Evolutionary conservation across 2,797 vertebrate genomes (phyloP).

Genomic region (Lacerta agilis): DNA sequence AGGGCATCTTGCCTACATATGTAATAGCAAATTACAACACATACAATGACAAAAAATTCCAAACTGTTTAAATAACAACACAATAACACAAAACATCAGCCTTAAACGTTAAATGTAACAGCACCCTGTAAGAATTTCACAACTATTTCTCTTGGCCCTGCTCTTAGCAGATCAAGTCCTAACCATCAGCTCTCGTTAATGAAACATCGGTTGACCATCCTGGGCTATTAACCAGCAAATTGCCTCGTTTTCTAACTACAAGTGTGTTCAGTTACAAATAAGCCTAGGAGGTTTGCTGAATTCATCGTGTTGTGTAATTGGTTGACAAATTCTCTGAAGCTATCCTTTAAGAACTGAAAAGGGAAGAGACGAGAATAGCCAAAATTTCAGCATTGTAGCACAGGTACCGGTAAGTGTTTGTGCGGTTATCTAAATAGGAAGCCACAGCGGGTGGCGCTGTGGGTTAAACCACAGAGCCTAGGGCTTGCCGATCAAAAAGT

Average conservation of each 20-base stretch:
- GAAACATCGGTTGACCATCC: background rate
- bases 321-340: background rate
- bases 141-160: no score
- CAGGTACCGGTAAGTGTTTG: background rate
- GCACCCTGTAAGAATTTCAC: no score
- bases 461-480: no score
- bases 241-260: background rate
- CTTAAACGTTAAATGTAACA: no score
- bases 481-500: no score
- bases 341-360: background rate
- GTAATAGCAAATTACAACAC: no score
- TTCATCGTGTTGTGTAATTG: background rate
- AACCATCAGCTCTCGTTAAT: background rate
- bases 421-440: background rate
- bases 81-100: no score
- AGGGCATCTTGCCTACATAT: no score
- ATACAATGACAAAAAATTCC: no score
- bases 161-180: background rate
- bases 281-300: background rate
- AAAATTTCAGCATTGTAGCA: background rate
- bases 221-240: background rate
- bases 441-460: no score
- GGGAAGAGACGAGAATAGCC: background rate
- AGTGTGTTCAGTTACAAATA: background rate
- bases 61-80: no score